phyloP scores from a whole-genome alignment of 2,797 vertebrate species.

The Leptoclinus maculatus region DNA sequence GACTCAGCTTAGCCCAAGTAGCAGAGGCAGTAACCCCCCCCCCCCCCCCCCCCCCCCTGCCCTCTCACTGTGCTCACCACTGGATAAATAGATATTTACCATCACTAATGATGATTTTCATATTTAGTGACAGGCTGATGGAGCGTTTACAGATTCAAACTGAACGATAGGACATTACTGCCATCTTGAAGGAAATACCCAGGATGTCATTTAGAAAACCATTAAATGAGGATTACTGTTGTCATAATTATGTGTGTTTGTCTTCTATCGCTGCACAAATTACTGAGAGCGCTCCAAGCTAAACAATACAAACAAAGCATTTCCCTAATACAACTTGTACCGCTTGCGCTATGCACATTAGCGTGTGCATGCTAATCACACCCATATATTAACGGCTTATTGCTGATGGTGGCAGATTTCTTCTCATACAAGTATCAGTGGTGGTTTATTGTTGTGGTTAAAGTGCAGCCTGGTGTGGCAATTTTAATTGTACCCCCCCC shows the following conservation, averaged over 20 bases:
- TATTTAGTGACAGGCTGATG: slow-evolving; percentile 60
- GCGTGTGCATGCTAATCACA: slow-evolving; percentile 44
- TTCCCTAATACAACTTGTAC: not conserved
- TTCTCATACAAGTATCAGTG: not conserved
- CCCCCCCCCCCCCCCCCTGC: not conserved
- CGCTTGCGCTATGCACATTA: slow-evolving; percentile 21
- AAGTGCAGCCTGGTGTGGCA: slow-evolving; percentile 21
- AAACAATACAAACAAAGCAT: slow-evolving; percentile 28
- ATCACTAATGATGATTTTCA: slow-evolving; percentile 68
- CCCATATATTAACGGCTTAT: slow-evolving; percentile 29
- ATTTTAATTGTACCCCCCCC: not conserved
- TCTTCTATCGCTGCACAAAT: slow-evolving; percentile 8
- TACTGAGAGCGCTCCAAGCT: not conserved
- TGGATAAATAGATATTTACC: slow-evolving; percentile 42
- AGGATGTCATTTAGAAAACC: slow-evolving; percentile 29
- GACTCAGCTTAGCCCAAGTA: slow-evolving; percentile 16
- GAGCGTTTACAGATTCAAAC: slow-evolving; percentile 46
- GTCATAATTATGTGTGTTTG: slow-evolving; percentile 1
- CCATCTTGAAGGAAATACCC: slow-evolving; percentile 41
- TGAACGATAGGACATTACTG: slow-evolving; percentile 18
- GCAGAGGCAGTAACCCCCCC: slow-evolving; percentile 19
- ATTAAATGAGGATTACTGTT: slow-evolving; percentile 33
- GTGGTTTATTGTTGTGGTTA: slow-evolving; percentile 20
- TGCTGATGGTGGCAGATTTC: slow-evolving; percentile 37
- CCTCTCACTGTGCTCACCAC: slow-evolving; percentile 35